These are phyloP conservation scores for Xiphorhynchus elegans DNA, from an alignment of 2,113 vertebrate species.

Conservation along the genomic window DNA sequence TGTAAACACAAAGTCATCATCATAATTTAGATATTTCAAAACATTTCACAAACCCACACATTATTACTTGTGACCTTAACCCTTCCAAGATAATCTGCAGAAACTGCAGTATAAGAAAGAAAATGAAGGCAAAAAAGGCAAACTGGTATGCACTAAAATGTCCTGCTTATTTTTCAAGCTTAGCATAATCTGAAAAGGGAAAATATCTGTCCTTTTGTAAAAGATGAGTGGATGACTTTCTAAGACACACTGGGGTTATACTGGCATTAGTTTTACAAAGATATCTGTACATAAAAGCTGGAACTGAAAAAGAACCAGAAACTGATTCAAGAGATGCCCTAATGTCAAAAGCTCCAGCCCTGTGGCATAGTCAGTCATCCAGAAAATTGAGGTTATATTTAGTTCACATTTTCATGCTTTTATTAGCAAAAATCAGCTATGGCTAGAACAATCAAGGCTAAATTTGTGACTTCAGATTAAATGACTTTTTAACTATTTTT, in stretches of 20 bases:
- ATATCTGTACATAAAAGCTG: neutral
- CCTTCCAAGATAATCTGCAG: neutral
- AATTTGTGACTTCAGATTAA: conserved; percentile 31
- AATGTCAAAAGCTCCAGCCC: conserved; percentile 27
- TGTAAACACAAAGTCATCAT: neutral
- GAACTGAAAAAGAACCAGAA: neutral
- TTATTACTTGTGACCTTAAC: neutral
- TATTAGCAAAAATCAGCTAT: conserved; percentile 47
- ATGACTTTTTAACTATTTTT: conserved; percentile 25
- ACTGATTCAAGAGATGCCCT: neutral
- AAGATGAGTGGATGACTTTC: neutral
- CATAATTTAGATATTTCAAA: conserved; percentile 38
- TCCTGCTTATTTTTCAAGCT: neutral
- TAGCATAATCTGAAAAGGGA: neutral
- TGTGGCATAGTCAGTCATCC: conserved; percentile 36
- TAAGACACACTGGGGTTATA: neutral
- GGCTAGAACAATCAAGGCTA: conserved; percentile 4
- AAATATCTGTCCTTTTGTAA: neutral
- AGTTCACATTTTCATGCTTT: conserved; percentile 44
- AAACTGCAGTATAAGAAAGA: neutral
- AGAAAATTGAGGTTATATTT: conserved; percentile 58
- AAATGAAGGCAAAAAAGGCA: neutral
- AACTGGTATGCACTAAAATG: neutral
- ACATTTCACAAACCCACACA: neutral
- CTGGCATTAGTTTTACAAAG: neutral